Conservation (phyloP, 2,888 invertebrate genomes). For the Thereva nobilitata region DNA sequence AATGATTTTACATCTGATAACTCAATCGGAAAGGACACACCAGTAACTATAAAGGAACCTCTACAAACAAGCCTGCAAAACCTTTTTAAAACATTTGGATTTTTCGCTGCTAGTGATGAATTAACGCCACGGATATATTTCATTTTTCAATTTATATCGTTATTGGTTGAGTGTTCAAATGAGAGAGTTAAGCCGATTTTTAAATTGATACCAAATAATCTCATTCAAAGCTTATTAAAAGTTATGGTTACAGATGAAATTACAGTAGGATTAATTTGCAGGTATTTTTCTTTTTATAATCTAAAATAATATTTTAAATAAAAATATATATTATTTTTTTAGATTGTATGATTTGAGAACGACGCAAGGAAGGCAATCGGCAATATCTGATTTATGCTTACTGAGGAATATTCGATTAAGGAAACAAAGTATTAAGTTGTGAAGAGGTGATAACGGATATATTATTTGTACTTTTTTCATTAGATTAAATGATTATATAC, state of each 20-base stretch:
- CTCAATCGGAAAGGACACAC: constrained; percentile 12
- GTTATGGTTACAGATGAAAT: constrained; percentile 58
- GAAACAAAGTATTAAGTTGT: constrained; percentile 54
- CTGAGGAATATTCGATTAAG: constrained; percentile 76
- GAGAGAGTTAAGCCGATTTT: constrained; percentile 72
- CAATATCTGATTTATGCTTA: constrained; percentile 85
- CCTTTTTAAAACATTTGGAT: constrained; percentile 73
- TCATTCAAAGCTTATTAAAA: constrained; percentile 80
- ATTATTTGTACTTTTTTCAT: too few species aligned
- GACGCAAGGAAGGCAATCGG: constrained; percentile 76
- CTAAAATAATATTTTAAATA: not conserved
- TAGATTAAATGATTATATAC: too few species aligned
- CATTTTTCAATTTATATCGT: constrained; percentile 75
- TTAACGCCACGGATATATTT: constrained; percentile 83
- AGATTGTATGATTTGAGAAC: constrained; percentile 74
- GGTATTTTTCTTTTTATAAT: constrained; percentile 43
- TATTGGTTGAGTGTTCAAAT: constrained; percentile 76
- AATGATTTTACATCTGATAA: constrained; percentile 52
- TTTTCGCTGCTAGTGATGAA: constrained; percentile 67
- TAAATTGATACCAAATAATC: constrained; percentile 73
- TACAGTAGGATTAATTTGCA: constrained; percentile 55
- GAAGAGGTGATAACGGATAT: constrained; percentile 30
- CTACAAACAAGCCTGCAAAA: constrained; percentile 68
- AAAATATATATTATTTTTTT: constrained; percentile 41
- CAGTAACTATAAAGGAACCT: constrained; percentile 63